phyloP scores from a whole-genome alignment of 2,113 vertebrate genomes.

The Arizona elegans region DNA sequence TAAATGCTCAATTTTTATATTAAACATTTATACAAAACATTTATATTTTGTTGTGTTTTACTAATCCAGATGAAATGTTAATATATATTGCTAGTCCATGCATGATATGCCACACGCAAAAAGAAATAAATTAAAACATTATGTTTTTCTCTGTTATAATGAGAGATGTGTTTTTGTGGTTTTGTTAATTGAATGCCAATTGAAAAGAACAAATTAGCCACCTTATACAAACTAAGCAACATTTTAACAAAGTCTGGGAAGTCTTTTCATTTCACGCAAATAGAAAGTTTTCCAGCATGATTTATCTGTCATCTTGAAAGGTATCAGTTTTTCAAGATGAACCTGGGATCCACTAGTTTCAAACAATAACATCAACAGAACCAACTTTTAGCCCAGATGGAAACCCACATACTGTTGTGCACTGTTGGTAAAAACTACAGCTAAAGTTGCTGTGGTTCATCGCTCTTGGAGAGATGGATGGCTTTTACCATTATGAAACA shows the following conservation, averaged over 20 bases:
- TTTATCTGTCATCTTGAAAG: neutral
- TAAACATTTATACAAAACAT: no score
- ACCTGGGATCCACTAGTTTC: neutral
- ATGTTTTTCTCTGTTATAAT: neutral
- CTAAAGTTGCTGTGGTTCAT: neutral
- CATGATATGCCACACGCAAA: neutral
- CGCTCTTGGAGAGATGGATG: neutral
- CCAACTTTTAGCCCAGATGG: neutral
- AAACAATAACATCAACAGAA: neutral
- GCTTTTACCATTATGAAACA: neutral
- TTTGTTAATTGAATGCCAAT: neutral
- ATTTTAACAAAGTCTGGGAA: neutral
- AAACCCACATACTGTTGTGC: neutral
- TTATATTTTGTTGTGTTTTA: neutral
- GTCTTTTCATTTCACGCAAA: neutral
- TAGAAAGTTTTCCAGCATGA: neutral
- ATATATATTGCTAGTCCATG: neutral
- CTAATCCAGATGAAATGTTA: neutral
- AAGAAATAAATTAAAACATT: neutral
- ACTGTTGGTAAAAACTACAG: neutral
- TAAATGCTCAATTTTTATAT: no score
- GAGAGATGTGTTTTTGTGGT: neutral
- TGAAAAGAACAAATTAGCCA: neutral
- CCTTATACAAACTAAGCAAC: neutral
- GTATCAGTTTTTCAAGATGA: neutral